phyloP scores from a whole-genome alignment of 2,113 vertebrate species.

The Daphoenositta chrysoptera region DNA sequence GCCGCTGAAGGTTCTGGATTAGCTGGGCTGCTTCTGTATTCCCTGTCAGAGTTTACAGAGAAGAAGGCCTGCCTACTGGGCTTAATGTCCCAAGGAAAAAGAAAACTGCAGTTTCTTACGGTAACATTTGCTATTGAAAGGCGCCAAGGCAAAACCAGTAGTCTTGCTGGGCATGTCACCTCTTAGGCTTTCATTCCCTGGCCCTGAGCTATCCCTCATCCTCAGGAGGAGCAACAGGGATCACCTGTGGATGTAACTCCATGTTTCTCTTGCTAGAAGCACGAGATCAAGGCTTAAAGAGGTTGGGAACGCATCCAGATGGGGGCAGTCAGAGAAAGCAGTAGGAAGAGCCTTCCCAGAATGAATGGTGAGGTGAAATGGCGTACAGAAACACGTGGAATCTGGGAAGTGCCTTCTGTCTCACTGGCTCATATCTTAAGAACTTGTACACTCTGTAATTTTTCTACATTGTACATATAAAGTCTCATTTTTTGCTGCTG shows the following conservation, averaged over 20 bases:
- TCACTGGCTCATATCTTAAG: not conserved
- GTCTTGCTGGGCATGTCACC: rapidly evolving
- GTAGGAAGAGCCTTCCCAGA: not conserved
- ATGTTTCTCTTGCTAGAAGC: not conserved
- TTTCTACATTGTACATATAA: not conserved
- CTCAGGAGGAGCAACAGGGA: not conserved
- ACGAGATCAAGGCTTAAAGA: not conserved
- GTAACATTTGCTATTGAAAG: not conserved
- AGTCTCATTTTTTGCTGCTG: not conserved
- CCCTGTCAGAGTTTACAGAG: not conserved
- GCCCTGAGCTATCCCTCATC: not conserved
- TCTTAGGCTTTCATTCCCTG: not conserved
- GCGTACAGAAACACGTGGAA: not conserved
- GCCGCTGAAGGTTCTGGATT: not conserved
- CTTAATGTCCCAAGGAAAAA: not conserved
- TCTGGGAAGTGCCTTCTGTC: not conserved
- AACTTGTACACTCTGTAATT: not conserved
- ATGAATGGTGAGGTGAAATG: not conserved
- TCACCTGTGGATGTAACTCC: not conserved
- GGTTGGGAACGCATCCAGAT: rapidly evolving
- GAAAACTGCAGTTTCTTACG: not conserved
- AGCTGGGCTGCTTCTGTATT: not conserved
- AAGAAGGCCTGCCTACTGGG: not conserved
- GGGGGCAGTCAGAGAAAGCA: not conserved
- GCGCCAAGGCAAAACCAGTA: not conserved